Percentiles rank a stretch among this genome's conserved stretches.
Evolutionary conservation across 2,113 vertebrate species (phyloP).

Genomic region (Tympanuchus pallidicinctus): DNA sequence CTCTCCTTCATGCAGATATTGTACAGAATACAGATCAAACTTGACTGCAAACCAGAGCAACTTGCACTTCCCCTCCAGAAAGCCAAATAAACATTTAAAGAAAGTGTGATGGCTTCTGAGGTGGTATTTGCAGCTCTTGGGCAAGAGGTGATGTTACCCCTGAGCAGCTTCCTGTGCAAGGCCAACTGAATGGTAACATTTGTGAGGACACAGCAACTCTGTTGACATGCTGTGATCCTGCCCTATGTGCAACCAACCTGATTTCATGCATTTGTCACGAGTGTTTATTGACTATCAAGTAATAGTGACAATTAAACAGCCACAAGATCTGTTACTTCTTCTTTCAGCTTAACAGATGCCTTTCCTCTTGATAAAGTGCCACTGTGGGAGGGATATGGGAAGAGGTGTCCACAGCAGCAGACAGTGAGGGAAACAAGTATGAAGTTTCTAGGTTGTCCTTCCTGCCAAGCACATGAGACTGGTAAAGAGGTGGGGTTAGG

Average conservation of each 20-base stretch:
- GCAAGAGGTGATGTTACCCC: background rate
- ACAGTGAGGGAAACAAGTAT: background rate
- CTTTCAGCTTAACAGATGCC: background rate
- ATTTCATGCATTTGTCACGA: background rate
- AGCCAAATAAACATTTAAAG: background rate
- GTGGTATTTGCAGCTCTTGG: background rate
- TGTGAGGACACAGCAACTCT: background rate
- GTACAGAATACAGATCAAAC: background rate
- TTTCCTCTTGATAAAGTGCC: background rate
- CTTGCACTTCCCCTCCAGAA: slow-evolving; percentile 5
- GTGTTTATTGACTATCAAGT: background rate
- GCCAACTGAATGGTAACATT: background rate
- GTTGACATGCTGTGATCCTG: background rate
- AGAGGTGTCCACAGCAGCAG: background rate
- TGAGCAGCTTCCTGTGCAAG: background rate
- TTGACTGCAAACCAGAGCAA: background rate
- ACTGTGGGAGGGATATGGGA: background rate
- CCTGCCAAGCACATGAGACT: background rate
- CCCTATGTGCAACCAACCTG: background rate
- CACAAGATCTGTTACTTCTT: background rate
- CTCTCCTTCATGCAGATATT: background rate
- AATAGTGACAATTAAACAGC: background rate
- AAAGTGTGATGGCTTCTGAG: background rate
- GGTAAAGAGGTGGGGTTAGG: background rate
- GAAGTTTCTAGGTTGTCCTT: background rate